A percentile compares a stretch with the other conserved stretches of the same genome.
Conservation (phyloP, 2,888 invertebrate species). For the Baronia brevicornis region DNA sequence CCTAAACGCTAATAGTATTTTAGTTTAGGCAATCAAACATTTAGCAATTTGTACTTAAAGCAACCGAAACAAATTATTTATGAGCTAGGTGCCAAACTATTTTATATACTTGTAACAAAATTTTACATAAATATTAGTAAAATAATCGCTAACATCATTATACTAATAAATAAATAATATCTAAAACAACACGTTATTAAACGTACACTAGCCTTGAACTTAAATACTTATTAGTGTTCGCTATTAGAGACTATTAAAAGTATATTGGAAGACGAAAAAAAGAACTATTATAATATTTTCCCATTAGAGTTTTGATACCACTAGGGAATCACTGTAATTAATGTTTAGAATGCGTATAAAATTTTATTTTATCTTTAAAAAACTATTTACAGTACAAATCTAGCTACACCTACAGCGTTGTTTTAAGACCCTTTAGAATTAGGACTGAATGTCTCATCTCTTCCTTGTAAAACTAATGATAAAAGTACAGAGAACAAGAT, state of each 20-base stretch:
- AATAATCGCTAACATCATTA: conserved; percentile 17
- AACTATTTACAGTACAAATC: conserved; percentile 57
- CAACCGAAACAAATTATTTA: no score
- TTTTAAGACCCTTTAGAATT: conserved; percentile 41
- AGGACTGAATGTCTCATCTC: conserved; percentile 23
- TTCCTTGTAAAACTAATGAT: conserved; percentile 1
- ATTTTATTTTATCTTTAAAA: conserved; percentile 44
- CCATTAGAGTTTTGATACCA: conserved; percentile 27
- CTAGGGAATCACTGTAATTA: conserved; percentile 32
- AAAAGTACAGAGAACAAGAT: no score
- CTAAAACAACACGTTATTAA: conserved; percentile 10
- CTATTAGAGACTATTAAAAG: conserved; percentile 17
- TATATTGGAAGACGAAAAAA: conserved; percentile 58
- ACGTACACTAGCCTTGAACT: conserved; percentile 23
- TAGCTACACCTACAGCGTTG: conserved; percentile 51
- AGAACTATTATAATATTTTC: conserved; percentile 32
- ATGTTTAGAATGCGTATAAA: conserved; percentile 56
- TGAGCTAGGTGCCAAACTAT: no score
- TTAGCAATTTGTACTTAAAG: conserved; percentile 1
- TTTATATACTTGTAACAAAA: not conserved
- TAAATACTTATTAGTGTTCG: conserved; percentile 11
- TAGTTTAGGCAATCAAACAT: no score
- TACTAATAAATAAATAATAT: conserved; percentile 9
- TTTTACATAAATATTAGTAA: conserved; percentile 11
- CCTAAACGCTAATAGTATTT: no score